Base-by-base conservation (phyloP, 2,113 vertebrate genomes). In the Dromas ardeola region DNA sequence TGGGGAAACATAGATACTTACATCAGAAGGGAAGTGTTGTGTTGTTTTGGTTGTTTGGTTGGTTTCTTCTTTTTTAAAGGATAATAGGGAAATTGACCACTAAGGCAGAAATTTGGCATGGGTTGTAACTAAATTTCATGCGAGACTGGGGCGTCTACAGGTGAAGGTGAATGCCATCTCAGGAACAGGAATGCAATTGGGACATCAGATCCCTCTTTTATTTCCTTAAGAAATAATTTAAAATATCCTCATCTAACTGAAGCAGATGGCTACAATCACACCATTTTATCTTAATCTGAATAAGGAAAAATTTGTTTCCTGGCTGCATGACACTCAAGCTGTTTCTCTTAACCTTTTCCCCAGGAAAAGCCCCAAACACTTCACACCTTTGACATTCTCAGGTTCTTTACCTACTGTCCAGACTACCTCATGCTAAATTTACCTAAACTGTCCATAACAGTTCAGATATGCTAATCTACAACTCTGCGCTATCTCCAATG, bases 191-290 rank as follows among this genome's bases (percentile, higher is more conserved):
- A 87, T 73, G 49, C 26, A 81, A 52, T 5, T 72, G 43, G n/a
- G 49, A 21, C 56, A 87, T 78, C 62, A 91, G 56, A 81, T 87
- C 34, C 25, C 17, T 70, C 70, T 91, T 81, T 79, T 70, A 80
- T 93, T 95, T 91, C 85, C 73, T 85, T 49, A 82, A 81, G 66
- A 85, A 96, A 81, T 85, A 90, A 90, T 93, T 88, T 82, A 72
- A 94, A 95, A 91, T 93, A 91, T 66, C 71, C 65, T 89, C 78
- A 94, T 91, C 81, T 95, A 95, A 43, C 71, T 91, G 95, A 93
- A 96, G 52, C 95, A 97, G 95, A 95, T 96, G 95, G 96, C 93
- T 93, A 91, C 58, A 77, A 73, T 96, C 95, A 93, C 96, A 95
- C 90, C 81, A 93, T 95, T 93, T 94, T 89, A 80, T 94, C 92